Base-by-base conservation (phyloP, 1,140 invertebrate genomes). In the Halesus radiatus region DNA sequence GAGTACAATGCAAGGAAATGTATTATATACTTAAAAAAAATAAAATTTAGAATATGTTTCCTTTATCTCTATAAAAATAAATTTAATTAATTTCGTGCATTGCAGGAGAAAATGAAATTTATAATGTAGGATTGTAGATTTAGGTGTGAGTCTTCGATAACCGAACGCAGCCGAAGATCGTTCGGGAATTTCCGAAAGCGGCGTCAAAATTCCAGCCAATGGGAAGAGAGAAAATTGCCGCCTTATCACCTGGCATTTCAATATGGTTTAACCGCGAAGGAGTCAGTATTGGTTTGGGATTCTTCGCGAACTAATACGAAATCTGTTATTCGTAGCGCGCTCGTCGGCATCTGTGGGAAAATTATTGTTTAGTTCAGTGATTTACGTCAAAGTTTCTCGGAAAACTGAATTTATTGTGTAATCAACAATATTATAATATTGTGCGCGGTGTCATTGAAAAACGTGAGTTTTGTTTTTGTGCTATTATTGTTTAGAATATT, bases 201-300 rank as follows among this genome's bases (percentile, higher is more conserved):
- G 0, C 18, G 6, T 22, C 13, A 64, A 23, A 13, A 32, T 32
- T 66, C 16, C 29, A 26, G 10, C 62, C 62, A 66, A 66, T 66
- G 16, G 62, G 16, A 22, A 6, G 15, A 66, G 29, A n/a, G 62
- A 29, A 32, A 32, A 16, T 66, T 66, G 62, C 62, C 62, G 62
- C 62, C 62, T 26, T 26, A 66, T 29, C 62, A 37, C 29, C 62
- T 66, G 23, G n/a, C 62, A 66, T 66, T 66, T 66, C 62, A 66
- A 66, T 29, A 66, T 29, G 62, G 15, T 15, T 16, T 66, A 15
- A 29, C 23, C 22, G 62, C 23, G 23, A 22, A 29, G 23, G 23
- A 18, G 60, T 66, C 62, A 66, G 62, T 66, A 29, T 66, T 66
- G 22, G 10, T 66, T 29, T 66, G n/a, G 13, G 26, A 7, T n/a